Conservation (phyloP, 2,113 vertebrate species). For the Sula dactylatra region DNA sequence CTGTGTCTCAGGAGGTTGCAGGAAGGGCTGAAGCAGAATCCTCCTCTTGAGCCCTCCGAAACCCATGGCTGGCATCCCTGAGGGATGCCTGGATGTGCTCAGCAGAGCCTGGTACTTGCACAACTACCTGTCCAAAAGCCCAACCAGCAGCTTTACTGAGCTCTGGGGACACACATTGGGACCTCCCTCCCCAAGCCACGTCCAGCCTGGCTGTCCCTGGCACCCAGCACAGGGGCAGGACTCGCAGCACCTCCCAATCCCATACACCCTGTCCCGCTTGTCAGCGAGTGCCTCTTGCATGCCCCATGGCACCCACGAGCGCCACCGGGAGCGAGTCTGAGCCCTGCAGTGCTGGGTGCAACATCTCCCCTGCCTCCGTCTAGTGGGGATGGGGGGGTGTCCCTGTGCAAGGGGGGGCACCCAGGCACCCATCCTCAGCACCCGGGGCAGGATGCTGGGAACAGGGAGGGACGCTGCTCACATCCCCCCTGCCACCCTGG, state of each 20-base stretch:
- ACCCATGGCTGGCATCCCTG: rapidly evolving
- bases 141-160: background rate
- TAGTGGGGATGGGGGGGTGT: rapidly evolving
- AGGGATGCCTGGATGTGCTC: background rate
- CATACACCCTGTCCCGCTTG: rapidly evolving
- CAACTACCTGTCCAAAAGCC: background rate
- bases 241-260: background rate
- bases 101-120: background rate
- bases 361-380: background rate
- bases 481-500: background rate
- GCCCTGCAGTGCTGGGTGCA: background rate
- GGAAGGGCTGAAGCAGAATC: background rate
- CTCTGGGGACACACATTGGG: background rate
- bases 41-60: background rate
- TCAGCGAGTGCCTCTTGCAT: background rate
- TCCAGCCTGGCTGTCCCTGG: background rate
- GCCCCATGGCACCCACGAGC: rapidly evolving
- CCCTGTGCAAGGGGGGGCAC: background rate
- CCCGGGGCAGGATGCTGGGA: rapidly evolving
- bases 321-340: rapidly evolving
- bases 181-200: background rate
- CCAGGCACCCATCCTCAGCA: background rate
- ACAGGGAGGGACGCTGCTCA: background rate
- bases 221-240: background rate
- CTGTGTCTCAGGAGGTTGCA: background rate